Evolutionary conservation across 2,888 invertebrate genomes (phyloP), one percentile per base, ranked within the genome.

Genomic region (Drosophila formosana): DNA sequence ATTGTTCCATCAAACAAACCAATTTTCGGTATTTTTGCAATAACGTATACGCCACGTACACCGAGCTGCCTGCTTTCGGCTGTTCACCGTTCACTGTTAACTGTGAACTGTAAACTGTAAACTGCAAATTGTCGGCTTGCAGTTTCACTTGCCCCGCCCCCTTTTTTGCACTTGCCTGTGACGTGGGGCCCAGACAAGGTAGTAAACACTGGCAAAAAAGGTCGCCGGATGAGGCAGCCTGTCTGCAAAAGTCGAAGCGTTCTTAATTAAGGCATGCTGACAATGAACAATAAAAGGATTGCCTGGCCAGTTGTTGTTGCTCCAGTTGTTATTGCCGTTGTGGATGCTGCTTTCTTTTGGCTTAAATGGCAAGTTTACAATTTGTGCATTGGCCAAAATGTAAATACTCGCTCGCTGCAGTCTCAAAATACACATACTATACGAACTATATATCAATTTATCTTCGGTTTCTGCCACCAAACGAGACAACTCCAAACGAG

Each of bases 1-100:
- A 83, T 86, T 68, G 78, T 77, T 77, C 75, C 84, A 75, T 89
- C 83, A 83, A 83, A 83, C 83, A 83, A 83, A 88, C 89, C 83
- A 88, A 88, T 83, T 83, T 83, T 88, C 72, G 66, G 71, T 75
- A 70, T 87, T 87, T 88, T 80, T 79, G 60, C 80, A 88, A 86
- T 80, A 83, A 79, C 77, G 62, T 52, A 49, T 60, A 49, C 49
- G 51, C 51, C 50, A 60, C 37, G 43, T 32, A 45, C 30, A 34
- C 30, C 13, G 49, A 64, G 57, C 41, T 23, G 39, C 18, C 53
- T 67, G 72, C 80, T 72, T 75, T 81, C 81, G 78, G 84, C 81
- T 57, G 57, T 51, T 4, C 28, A 13, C 45, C 74, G 81, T 68
- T 79, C 85, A 79, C 89, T 86, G 89, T 37, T 11, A 37, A 37